These are phyloP conservation scores for Drosophila acutilabella DNA, from an alignment of 2,888 invertebrate genomes.

Conservation along the genomic window DNA sequence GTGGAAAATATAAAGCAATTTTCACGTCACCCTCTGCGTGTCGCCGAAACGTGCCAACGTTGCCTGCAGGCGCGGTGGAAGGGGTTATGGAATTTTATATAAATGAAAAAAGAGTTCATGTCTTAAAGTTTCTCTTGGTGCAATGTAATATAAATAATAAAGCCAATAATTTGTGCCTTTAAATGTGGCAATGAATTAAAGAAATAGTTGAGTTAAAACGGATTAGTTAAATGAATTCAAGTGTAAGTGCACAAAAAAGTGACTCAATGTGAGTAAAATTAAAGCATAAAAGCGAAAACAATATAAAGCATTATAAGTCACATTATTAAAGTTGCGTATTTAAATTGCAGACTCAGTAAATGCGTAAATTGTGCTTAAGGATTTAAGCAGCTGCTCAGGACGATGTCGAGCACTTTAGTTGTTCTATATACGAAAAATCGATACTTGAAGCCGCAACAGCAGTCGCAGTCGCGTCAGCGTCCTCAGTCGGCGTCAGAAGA, in stretches of 20 bases:
- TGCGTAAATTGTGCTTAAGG: neutral
- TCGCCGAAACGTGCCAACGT: constrained; percentile 21
- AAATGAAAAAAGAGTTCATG: constrained; percentile 20
- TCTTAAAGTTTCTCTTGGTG: constrained; percentile 22
- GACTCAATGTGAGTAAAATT: neutral
- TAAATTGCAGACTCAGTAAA: neutral
- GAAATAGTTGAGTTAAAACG: neutral
- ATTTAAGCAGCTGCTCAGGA: constrained; percentile 33
- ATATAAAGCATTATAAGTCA: neutral
- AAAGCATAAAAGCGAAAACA: neutral
- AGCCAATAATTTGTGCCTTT: constrained; percentile 48
- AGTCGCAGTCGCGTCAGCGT: constrained; percentile 26
- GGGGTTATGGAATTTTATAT: constrained; percentile 10
- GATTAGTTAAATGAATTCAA: no score
- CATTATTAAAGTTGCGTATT: neutral
- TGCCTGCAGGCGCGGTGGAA: constrained; percentile 1
- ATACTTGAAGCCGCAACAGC: constrained; percentile 55
- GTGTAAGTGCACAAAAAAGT: neutral
- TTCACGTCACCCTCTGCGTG: constrained; percentile 36
- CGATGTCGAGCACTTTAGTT: constrained; percentile 32
- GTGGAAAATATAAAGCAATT: constrained; percentile 45
- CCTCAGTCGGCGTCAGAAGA: constrained; percentile 21
- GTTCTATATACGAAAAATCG: constrained; percentile 69
- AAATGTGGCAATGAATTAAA: constrained; percentile 23
- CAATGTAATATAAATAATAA: constrained; percentile 26